Evolutionary conservation across 2,888 invertebrate genomes (phyloP).

Genomic region (Xestia rhomboidea): DNA sequence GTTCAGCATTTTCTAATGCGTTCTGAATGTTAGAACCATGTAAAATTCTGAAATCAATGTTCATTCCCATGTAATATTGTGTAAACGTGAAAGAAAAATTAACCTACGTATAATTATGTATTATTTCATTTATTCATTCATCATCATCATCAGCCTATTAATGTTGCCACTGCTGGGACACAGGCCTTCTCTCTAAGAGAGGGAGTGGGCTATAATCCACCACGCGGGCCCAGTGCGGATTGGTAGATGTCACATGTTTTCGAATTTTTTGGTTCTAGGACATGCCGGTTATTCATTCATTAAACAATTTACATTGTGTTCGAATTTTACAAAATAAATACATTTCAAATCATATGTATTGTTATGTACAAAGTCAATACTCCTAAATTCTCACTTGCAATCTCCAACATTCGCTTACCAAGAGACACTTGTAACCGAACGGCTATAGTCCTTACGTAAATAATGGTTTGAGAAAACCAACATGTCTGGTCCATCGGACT

Average conservation of each 20-base stretch:
- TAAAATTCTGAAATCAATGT: not conserved
- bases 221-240: too few relatives aligned
- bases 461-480: constrained; percentile 62
- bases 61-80: not conserved
- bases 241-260: too few relatives aligned
- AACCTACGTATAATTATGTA: not conserved
- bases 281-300: too few relatives aligned
- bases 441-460: constrained; percentile 47
- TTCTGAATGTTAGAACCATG: not conserved
- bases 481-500: constrained; percentile 38
- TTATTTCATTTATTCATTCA: too few relatives aligned
- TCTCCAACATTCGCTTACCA: constrained; percentile 22
- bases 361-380: not conserved
- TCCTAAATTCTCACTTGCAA: constrained; percentile 6
- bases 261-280: too few relatives aligned
- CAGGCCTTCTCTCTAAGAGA: too few relatives aligned
- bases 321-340: too few relatives aligned
- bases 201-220: too few relatives aligned
- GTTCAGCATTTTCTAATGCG: not conserved
- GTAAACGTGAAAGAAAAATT: not conserved
- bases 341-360: too few relatives aligned
- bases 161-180: too few relatives aligned
- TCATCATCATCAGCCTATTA: too few relatives aligned
- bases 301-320: too few relatives aligned
- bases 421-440: constrained; percentile 30